These are phyloP conservation scores for Cyphomyrmex costatus DNA, from an alignment of 1,140 invertebrate species.

Conservation along the genomic window DNA sequence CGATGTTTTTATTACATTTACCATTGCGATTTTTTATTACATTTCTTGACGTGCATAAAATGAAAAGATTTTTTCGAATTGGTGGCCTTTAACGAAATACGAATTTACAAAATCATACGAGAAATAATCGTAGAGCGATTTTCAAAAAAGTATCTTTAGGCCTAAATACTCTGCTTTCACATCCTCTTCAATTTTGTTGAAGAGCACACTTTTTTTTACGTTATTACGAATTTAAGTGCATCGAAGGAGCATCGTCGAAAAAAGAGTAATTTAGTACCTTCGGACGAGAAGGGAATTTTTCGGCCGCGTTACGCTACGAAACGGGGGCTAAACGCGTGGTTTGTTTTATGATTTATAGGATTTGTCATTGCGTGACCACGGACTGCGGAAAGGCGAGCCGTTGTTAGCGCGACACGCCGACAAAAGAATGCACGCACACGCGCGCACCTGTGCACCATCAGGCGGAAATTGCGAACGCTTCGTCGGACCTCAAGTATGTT, in stretches of 20 bases:
- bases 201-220: neutral
- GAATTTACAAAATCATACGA: neutral
- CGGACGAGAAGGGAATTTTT: slow-evolving; percentile 16
- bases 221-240: neutral
- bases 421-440: slow-evolving; percentile 21
- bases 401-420: slow-evolving; percentile 47
- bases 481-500: slow-evolving; percentile 79
- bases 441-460: slow-evolving; percentile 24
- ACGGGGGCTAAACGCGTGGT: slow-evolving; percentile 60
- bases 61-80: neutral
- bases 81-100: neutral
- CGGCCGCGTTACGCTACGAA: slow-evolving; percentile 6
- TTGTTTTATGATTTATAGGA: slow-evolving; percentile 72
- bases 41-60: neutral
- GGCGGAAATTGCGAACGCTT: slow-evolving; percentile 68
- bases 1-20: no score
- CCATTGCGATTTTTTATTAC: neutral
- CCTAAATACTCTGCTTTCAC: neutral
- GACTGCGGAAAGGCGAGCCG: slow-evolving; percentile 14
- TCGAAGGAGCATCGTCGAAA: neutral
- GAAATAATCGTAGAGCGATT: neutral
- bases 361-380: slow-evolving; percentile 56
- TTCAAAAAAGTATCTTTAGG: neutral
- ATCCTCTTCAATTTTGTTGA: neutral
- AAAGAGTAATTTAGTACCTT: slow-evolving; percentile 5